Conservation (phyloP, 1,140 invertebrate species). For the Tetraneura akinire region DNA sequence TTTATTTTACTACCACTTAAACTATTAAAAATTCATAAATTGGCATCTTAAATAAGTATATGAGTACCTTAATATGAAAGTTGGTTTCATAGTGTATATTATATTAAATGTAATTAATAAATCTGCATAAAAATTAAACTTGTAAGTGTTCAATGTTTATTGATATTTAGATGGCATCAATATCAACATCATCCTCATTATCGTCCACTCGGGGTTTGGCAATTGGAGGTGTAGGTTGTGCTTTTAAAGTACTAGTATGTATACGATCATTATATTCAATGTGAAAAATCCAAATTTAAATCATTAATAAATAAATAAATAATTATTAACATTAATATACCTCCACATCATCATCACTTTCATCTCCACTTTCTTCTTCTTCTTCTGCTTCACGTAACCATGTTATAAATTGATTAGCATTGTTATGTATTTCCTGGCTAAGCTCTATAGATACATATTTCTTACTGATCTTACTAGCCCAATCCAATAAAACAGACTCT, state of each 20-base stretch:
- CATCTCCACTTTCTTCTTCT: slow-evolving; percentile 75
- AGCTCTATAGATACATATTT: slow-evolving; percentile 92
- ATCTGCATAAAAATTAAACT: slow-evolving; percentile 14
- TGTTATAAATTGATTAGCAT: slow-evolving; percentile 89
- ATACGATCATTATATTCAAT: slow-evolving; percentile 88
- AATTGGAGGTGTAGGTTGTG: slow-evolving; percentile 59
- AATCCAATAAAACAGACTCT: slow-evolving; percentile 91
- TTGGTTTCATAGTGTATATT: neutral
- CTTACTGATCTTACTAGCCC: slow-evolving; percentile 90
- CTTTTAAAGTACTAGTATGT: slow-evolving; percentile 72
- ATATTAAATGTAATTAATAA: slow-evolving; percentile 9
- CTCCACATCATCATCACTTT: slow-evolving; percentile 72
- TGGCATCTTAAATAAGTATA: too few species aligned
- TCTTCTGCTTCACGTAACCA: slow-evolving; percentile 98
- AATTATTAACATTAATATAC: too few species aligned
- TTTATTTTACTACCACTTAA: too few species aligned
- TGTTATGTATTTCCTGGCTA: slow-evolving; percentile 87
- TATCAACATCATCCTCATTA: slow-evolving; percentile 79
- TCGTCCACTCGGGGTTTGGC: slow-evolving; percentile 63
- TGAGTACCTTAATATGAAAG: too few species aligned
- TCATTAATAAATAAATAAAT: too few species aligned
- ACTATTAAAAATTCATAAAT: too few species aligned
- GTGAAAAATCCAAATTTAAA: slow-evolving; percentile 59
- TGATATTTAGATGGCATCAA: slow-evolving; percentile 79
- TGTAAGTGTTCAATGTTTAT: neutral